These are phyloP conservation scores for Excalfactoria chinensis DNA, from an alignment of 2,113 vertebrate species.

Conservation along the genomic window DNA sequence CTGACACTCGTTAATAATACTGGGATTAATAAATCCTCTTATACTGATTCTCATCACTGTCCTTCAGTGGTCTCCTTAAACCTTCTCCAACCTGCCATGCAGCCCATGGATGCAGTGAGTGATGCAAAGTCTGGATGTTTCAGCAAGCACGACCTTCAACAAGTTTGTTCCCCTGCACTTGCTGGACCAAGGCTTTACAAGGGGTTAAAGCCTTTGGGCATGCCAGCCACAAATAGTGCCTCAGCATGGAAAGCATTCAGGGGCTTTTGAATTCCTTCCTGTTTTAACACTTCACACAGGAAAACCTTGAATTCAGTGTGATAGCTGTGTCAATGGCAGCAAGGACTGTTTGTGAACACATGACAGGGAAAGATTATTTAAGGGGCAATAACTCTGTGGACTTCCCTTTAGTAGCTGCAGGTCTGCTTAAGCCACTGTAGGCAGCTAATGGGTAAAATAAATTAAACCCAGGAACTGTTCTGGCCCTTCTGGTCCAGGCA, in stretches of 20 bases:
- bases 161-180: background rate
- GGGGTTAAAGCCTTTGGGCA: background rate
- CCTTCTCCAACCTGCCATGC: background rate
- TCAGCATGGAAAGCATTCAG: slow-evolving; percentile 13
- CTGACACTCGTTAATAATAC: background rate
- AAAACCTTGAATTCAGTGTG: slow-evolving; percentile 8
- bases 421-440: background rate
- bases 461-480: background rate
- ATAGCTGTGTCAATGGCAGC: background rate
- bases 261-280: slow-evolving; percentile 52
- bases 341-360: slow-evolving; percentile 30
- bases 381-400: background rate
- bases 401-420: background rate
- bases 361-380: background rate
- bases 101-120: background rate
- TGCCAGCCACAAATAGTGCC: slow-evolving; percentile 9
- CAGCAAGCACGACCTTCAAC: background rate
- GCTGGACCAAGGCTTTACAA: background rate
- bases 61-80: background rate
- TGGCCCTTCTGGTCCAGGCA: background rate
- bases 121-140: background rate
- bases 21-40: background rate
- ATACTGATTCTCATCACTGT: background rate
- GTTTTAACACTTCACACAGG: slow-evolving; percentile 3
- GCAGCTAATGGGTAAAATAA: slow-evolving; percentile 6